phyloP scores from a whole-genome alignment of 2,888 invertebrate species.

The Hydraecia micacea region DNA sequence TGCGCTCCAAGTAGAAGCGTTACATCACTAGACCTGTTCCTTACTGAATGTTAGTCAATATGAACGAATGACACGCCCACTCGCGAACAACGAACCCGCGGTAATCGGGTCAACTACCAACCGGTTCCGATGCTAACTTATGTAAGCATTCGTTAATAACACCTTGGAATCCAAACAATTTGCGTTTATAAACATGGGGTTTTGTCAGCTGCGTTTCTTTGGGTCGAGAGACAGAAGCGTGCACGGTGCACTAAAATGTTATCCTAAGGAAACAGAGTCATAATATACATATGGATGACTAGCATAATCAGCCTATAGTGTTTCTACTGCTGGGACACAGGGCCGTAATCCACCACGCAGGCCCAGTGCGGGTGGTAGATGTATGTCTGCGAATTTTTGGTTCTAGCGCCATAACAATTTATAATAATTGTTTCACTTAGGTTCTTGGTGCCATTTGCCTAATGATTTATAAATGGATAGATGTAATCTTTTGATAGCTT shows the following conservation, averaged over 20 bases:
- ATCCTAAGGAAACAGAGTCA: background rate
- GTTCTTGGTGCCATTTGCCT: background rate
- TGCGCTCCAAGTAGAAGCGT: constrained; percentile 14
- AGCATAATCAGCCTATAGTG: background rate
- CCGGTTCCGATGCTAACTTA: constrained; percentile 50
- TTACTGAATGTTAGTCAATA: constrained; percentile 58
- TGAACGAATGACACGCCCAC: constrained; percentile 76
- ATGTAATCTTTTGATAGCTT: background rate
- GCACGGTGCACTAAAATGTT: background rate
- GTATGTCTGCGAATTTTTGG: background rate
- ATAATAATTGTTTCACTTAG: background rate
- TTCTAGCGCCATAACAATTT: background rate
- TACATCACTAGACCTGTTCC: constrained; percentile 50
- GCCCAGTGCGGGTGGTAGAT: background rate
- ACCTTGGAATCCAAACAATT: constrained; percentile 22
- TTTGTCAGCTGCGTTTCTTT: constrained; percentile 1
- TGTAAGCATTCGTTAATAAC: constrained; percentile 53
- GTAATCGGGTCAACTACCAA: constrained; percentile 77
- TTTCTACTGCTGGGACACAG: background rate
- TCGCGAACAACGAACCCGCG: constrained; percentile 76
- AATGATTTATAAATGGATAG: background rate
- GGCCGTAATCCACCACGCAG: background rate
- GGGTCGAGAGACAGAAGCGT: background rate
- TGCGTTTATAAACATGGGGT: constrained; percentile 24
- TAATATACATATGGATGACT: background rate